phyloP scores from a whole-genome alignment of 2,797 vertebrate species.

The Pipistrellus pipistrellus region DNA sequence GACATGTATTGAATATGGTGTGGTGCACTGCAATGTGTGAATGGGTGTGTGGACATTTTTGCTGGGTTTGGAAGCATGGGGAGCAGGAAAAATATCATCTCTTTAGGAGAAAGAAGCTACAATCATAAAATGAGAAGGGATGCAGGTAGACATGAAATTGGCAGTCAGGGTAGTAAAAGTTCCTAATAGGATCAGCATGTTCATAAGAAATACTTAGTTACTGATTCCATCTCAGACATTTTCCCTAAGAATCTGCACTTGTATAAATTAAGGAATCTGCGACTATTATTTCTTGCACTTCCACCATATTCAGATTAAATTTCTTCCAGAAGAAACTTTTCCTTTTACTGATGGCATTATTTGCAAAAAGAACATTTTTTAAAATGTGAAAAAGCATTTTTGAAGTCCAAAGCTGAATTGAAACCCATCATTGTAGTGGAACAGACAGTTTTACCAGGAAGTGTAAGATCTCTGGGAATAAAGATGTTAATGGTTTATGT shows the following conservation, averaged over 20 bases:
- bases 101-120: slow-evolving; percentile 33
- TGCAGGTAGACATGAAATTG: slow-evolving; percentile 3
- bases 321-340: slow-evolving; percentile 40
- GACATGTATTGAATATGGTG: background rate
- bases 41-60: background rate
- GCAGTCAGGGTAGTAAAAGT: background rate
- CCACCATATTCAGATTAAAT: slow-evolving; percentile 25
- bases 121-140: slow-evolving; percentile 13
- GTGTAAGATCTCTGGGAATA: slow-evolving; percentile 45
- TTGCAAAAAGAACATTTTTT: slow-evolving; percentile 48
- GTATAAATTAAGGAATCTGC: slow-evolving; percentile 43
- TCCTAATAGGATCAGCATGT: background rate
- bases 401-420: slow-evolving; percentile 38
- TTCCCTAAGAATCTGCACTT: slow-evolving; percentile 30
- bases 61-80: background rate
- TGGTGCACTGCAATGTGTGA: background rate
- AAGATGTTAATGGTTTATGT: slow-evolving; percentile 16
- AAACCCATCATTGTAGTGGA: slow-evolving; percentile 27
- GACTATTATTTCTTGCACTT: slow-evolving; percentile 17
- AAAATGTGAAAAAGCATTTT: slow-evolving; percentile 52
- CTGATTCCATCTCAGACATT: background rate
- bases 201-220: slow-evolving; percentile 34
- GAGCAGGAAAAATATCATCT: slow-evolving; percentile 8
- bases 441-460: slow-evolving; percentile 34
- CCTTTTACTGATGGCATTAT: slow-evolving; percentile 36